A percentile compares a stretch with the other conserved stretches of the same genome.
Conservation (phyloP, 2,797 vertebrate species). For the Gouania willdenowi region DNA sequence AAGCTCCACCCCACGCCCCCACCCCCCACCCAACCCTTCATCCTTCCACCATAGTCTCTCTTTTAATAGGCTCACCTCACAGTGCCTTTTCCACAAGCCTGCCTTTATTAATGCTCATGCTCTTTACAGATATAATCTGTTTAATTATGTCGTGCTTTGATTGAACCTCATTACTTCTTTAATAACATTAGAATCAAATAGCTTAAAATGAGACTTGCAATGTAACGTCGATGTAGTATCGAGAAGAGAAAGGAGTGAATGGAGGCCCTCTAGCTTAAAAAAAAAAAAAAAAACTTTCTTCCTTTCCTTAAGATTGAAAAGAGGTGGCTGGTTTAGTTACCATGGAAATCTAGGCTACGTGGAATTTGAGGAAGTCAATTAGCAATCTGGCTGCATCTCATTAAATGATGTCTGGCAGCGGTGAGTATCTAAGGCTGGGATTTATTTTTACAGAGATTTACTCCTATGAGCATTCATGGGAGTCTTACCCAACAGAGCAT, state of each 20-base stretch:
- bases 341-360: constrained; percentile 67
- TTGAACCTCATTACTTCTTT: constrained; percentile 42
- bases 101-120: constrained; percentile 18
- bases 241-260: constrained; percentile 16
- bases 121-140: constrained; percentile 33
- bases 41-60: constrained; percentile 15
- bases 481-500: constrained; percentile 12
- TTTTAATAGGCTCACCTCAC: constrained; percentile 26
- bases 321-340: constrained; percentile 63
- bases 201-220: constrained; percentile 24
- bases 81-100: constrained; percentile 5
- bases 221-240: constrained; percentile 34
- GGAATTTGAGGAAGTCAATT: constrained; percentile 78
- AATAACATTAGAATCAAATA: constrained; percentile 31
- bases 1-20: constrained; percentile 10
- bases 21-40: constrained; percentile 15
- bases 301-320: constrained; percentile 21
- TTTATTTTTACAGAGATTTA: constrained; percentile 30
- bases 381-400: constrained; percentile 73
- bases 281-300: constrained; percentile 15
- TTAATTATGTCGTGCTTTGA: constrained; percentile 41
- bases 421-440: constrained; percentile 33
- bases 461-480: constrained; percentile 25
- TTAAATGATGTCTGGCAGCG: constrained; percentile 56
- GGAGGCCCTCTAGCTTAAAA: not conserved